Evolutionary conservation across 2,888 invertebrate genomes (phyloP), one percentile per base, ranked within the genome.

Genomic region (Criorhina ranunculi): DNA sequence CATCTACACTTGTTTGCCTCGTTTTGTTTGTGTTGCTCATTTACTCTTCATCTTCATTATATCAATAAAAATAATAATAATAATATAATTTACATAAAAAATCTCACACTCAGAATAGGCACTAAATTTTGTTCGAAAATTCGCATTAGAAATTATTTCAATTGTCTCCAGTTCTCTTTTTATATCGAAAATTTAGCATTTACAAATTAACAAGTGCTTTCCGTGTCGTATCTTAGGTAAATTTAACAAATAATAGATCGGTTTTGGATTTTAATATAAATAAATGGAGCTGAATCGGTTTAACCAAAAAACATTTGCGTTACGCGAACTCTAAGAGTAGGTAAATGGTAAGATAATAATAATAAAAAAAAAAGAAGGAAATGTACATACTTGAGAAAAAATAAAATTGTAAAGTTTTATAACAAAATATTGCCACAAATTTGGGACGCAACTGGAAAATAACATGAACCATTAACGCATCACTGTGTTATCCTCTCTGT

Each of bases 351-450:
- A 53, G 73, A 35, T 40, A 69, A 37, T 75, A 44, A 66, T 29
- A 60, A 33, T 75, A 44, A 66, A 40, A 60, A 31, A 55, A 62
- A 55, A 69, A 57, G 15, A 57, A 12, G 46, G 73, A 72, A 57
- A 53, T 73, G 29, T 73, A 70, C 69, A 79, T 69, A 17, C 40
- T 33, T 31, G 72, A 66, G 35, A 67, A 67, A 57, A 0, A 70
- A 49, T 17, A 29, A 31, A 37, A 29, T 60, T 44, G 31, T 53
- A 55, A 35, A 51, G n/a, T 42, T 62, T 69, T 24, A 40, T 35
- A 60, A 80, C 35, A 62, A 75, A 72, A 75, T 80, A 80, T 85
- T 85, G 85, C 85, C 80, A 85, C 79, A 80, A 66, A 53, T 79
- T 64, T 49, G 75, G 79, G 85, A 79, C 69, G 75, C 69, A 44